Conservation (phyloP, 2,888 invertebrate genomes). For the Drosophila hawaiiensis region DNA sequence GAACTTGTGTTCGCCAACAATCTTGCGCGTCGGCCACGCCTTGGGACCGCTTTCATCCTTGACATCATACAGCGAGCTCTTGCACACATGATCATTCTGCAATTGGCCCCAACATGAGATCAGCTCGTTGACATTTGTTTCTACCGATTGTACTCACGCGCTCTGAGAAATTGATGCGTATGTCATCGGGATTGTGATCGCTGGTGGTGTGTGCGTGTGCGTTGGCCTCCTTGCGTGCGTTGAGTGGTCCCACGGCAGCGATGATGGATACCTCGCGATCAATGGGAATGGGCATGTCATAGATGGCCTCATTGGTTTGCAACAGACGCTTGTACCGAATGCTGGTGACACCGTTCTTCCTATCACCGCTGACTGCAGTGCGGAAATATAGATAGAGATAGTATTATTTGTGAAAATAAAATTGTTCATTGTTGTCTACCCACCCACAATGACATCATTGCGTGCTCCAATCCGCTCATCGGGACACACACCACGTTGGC, state of each 20-base stretch:
- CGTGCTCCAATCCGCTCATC: constrained; percentile 92
- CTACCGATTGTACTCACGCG: constrained; percentile 84
- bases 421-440: constrained; percentile 30
- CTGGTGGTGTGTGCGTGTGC: constrained; percentile 88
- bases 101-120: not conserved
- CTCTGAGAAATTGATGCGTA: constrained; percentile 92
- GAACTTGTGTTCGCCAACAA: constrained; percentile 88
- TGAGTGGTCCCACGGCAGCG: constrained; percentile 94
- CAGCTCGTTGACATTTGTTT: not conserved
- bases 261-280: constrained; percentile 91
- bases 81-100: constrained; percentile 90
- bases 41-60: constrained; percentile 87
- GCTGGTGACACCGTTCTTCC: constrained; percentile 92
- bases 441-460: constrained; percentile 90
- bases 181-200: constrained; percentile 87
- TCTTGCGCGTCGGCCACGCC: constrained; percentile 90
- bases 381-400: not conserved
- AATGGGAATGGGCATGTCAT: constrained; percentile 89
- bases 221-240: constrained; percentile 92
- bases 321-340: constrained; percentile 92
- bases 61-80: constrained; percentile 88
- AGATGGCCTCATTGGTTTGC: constrained; percentile 90
- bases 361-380: constrained; percentile 89
- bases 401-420: not conserved
- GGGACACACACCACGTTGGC: constrained; percentile 93